Base-by-base conservation (phyloP, 1,140 invertebrate genomes). In the Gyrodactylus salaris region DNA sequence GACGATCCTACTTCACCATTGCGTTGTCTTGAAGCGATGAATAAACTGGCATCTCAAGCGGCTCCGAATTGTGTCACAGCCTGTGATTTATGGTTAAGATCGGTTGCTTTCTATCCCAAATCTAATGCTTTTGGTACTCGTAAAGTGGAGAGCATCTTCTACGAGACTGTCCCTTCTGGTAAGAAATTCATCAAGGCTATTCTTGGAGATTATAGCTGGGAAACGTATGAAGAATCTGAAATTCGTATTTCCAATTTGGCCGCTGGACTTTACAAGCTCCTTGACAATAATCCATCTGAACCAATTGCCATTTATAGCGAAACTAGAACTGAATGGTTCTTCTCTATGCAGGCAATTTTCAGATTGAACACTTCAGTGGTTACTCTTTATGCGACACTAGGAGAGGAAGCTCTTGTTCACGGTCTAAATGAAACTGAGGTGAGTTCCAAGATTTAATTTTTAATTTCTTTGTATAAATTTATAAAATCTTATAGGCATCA, bases 361-460 rank as follows among this genome's bases (percentile, higher is more conserved):
- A 91, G 89, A 78, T 88, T 89, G 79, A 90, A 88, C 79, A 87
- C 90, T 79, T 86, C 88, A 84, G 87, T 97, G 76, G 90, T 95
- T 0, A 98, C 93, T 0, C 86, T 98, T 74, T 98, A 97, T 79
- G 88, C 93, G 0, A 98, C 92, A 0, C 83, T 97, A 0, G 92
- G 92, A 1, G 89, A 95, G 76, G 92, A 97, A 2, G 93, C 91
- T 1, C 87, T 98, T 69, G 85, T 88, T 0, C 91, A 95, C 79
- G 91, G 88, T 34, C 87, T 98, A 76, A 94, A 92, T 79, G 91
- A 97, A 83, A 95, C 92, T 0, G 89, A 95, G 82, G 91, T 90
- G 0, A 86, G 77, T 20, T 86, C 87, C 20, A 86, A 93, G 20
- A 89, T 94, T 76, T 19, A 68, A 68, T 68, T 68, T 68, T 21